These are phyloP conservation scores for Clupea harengus DNA, from an alignment of 2,113 vertebrate genomes.

Conservation along the genomic window DNA sequence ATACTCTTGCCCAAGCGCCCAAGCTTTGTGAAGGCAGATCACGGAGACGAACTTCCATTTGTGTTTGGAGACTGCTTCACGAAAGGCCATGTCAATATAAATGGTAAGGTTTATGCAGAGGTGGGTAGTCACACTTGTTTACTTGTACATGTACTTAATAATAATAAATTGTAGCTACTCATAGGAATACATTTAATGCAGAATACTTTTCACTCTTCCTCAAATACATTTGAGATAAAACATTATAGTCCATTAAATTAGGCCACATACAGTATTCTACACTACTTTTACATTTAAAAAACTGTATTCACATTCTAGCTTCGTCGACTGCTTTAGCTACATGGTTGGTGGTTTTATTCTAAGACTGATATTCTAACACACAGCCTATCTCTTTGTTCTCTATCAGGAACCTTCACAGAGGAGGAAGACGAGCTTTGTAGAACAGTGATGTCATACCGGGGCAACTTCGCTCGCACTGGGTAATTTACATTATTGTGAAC, in stretches of 20 bases:
- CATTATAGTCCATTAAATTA: too few relatives aligned
- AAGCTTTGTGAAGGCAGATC: constrained; percentile 79
- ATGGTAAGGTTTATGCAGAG: constrained; percentile 43
- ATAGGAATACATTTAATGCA: too few relatives aligned
- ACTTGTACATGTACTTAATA: too few relatives aligned
- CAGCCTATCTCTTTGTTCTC: constrained; percentile 42
- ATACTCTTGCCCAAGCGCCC: constrained; percentile 57
- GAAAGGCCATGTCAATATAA: constrained; percentile 50
- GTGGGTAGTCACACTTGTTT: too few relatives aligned
- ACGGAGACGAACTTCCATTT: constrained; percentile 75
- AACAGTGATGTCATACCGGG: constrained; percentile 75
- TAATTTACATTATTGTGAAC: constrained; percentile 36
- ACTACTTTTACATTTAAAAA: too few relatives aligned
- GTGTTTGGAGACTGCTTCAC: constrained; percentile 80
- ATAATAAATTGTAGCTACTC: too few relatives aligned
- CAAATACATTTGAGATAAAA: too few relatives aligned
- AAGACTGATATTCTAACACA: neutral
- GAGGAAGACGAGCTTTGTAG: constrained; percentile 62
- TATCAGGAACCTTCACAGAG: constrained; percentile 42
- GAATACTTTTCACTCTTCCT: too few relatives aligned
- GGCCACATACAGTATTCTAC: too few relatives aligned
- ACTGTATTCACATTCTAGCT: too few relatives aligned
- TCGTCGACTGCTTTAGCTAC: too few relatives aligned
- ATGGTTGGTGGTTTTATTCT: too few relatives aligned
- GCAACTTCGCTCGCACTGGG: constrained; percentile 74